These are phyloP conservation scores for Myotis davidii DNA, from an alignment of 2,113 vertebrate species.

Conservation along the genomic window DNA sequence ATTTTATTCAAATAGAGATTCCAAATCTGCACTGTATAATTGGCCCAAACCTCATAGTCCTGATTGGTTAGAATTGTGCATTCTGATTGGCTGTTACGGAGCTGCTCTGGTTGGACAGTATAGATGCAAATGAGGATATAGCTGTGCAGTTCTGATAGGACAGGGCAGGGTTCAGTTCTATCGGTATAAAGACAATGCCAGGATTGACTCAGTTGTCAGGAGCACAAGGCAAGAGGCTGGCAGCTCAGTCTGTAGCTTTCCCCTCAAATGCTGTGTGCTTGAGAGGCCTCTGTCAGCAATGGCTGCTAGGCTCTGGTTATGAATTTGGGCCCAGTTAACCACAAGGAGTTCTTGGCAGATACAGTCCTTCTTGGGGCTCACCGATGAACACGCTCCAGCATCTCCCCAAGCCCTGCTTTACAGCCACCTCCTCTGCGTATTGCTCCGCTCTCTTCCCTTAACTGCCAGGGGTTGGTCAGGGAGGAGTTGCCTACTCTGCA, in stretches of 20 bases:
- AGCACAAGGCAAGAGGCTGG: not conserved
- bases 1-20: not conserved
- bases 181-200: not conserved
- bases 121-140: not conserved
- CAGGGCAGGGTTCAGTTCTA: not conserved
- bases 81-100: not conserved
- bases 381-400: not conserved
- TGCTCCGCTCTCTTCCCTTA: not conserved
- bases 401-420: not conserved
- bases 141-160: not conserved
- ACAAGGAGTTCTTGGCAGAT: not conserved
- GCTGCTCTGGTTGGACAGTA: not conserved
- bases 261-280: not conserved
- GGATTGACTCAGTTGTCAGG: not conserved
- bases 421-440: not conserved
- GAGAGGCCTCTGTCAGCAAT: not conserved
- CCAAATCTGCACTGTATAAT: not conserved
- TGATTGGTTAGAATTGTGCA: not conserved
- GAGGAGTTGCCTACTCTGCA: not conserved
- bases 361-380: not conserved
- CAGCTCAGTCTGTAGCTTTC: not conserved
- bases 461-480: too few relatives aligned
- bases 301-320: not conserved
- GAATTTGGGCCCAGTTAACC: not conserved
- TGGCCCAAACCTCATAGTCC: not conserved